Evolutionary conservation across 2,797 vertebrate species (phyloP).

Genomic region (Acanthurus tractus): DNA sequence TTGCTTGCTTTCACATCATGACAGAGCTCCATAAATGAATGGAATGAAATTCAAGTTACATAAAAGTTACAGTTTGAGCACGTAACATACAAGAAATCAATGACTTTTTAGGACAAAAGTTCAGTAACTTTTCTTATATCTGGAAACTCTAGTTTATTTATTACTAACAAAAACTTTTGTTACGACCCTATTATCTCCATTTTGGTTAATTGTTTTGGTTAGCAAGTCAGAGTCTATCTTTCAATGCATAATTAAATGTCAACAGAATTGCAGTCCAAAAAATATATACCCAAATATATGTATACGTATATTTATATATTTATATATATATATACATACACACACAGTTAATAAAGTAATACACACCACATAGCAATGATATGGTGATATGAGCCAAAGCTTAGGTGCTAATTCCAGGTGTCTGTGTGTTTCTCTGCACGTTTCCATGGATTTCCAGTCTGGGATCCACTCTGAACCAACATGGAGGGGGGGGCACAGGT

Average conservation of each 20-base stretch:
- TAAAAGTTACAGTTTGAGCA: conserved; percentile 1
- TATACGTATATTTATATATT: too few species aligned
- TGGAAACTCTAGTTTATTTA: conserved; percentile 25
- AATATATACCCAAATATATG: conserved; percentile 42
- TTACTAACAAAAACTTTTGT: conserved; percentile 27
- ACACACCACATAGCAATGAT: conserved; percentile 36
- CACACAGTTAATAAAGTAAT: conserved; percentile 45
- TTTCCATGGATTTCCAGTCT: conserved; percentile 13
- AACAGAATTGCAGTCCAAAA: conserved; percentile 47
- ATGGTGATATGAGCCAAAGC: conserved; percentile 42
- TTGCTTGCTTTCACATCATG: conserved; percentile 7
- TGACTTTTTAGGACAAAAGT: conserved; percentile 7
- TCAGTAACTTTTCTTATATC: conserved; percentile 12
- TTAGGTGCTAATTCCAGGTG: conserved; percentile 24
- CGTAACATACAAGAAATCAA: not conserved
- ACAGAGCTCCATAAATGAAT: not conserved
- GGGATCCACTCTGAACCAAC: conserved; percentile 24
- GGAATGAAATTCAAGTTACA: conserved; percentile 15
- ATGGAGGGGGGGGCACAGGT: not conserved
- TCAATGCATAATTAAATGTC: conserved; percentile 48
- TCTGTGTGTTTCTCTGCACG: conserved; percentile 31
- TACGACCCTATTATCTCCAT: not conserved
- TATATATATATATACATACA: conserved; percentile 7
- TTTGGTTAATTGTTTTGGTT: conserved; percentile 3
- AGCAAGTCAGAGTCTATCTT: conserved; percentile 23